Base-by-base conservation (phyloP, 2,888 invertebrate species). In the Embidobia sp. region DNA sequence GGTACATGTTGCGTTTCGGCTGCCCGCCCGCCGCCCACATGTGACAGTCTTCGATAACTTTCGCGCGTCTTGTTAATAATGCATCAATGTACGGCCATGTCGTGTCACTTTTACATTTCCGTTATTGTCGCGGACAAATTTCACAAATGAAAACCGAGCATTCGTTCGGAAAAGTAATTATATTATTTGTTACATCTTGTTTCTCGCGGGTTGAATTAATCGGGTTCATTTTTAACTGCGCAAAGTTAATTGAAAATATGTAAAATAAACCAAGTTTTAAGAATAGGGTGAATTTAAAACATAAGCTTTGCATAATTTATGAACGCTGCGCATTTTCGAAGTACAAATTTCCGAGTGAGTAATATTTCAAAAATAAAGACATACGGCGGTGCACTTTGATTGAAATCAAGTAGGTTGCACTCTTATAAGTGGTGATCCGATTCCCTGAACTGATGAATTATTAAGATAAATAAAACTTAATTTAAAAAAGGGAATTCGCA, bases 201-300 rank as follows among this genome's bases (percentile, higher is more conserved):
- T 55, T 67, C 37, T 55, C 19, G 27, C 35, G 44, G 35, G 31
- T 35, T 44, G 35, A 13, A 55, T 46, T 51, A 55, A 55, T 44
- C 35, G 8, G 40, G 31, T 26, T 16, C 26, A n/a, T 35, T 49
- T 57, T 29, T 8, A 22, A n/a, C 49, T 40, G 3, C 29, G 40
- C 33, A 2, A 37, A 67, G 46, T 72, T 61, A 61, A 63, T 69
- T 64, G 57, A 69, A 57, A 57, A 49, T 40, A 55, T 57, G 63
- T 44, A 57, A 69, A 76, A 42, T 49, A 35, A 13, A 2, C 26
- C 16, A 35, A 40, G 33, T 53, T 63, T 19, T 16, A 48, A 63
- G 15, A 49, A 69, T 49, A 44, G 64, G 59, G 76, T 69, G 69
- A 63, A 76, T 76, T 69, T 57, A 76, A 76, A 76, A 64, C 69